A percentile compares a stretch with the other conserved stretches of the same genome.
These are phyloP conservation scores for Platanista minor DNA, from an alignment of 2,113 vertebrate genomes.

Conservation along the genomic window DNA sequence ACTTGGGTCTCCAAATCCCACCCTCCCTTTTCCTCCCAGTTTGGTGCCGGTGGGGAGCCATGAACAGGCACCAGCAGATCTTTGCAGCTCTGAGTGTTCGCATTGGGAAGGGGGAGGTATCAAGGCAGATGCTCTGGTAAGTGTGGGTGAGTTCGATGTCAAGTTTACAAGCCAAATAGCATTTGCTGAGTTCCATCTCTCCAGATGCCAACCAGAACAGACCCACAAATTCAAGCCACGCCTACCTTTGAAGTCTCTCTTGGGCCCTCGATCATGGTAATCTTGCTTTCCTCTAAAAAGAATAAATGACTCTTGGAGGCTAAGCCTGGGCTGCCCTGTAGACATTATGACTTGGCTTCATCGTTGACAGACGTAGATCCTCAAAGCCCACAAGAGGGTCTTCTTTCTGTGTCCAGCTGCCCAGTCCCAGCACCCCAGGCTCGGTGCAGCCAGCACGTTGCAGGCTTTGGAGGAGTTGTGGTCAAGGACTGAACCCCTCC, in stretches of 20 bases:
- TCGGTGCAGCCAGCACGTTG: accelerated
- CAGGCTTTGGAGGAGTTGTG: neutral
- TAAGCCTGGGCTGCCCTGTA: too few relatives aligned
- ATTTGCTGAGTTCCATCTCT: conserved; percentile 32
- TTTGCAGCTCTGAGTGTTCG: neutral
- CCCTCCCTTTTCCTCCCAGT: neutral
- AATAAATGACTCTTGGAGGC: neutral
- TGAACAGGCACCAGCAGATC: neutral
- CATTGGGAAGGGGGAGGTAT: neutral
- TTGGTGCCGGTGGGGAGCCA: neutral
- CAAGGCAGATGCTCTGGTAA: conserved; percentile 40
- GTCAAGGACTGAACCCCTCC: neutral
- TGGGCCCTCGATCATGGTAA: neutral
- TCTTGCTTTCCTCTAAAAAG: neutral
- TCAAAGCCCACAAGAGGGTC: neutral
- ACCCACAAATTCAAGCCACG: neutral
- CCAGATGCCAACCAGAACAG: neutral
- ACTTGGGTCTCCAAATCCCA: neutral
- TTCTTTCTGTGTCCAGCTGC: neutral
- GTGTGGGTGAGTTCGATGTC: conserved; percentile 47
- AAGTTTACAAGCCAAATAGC: conserved; percentile 36
- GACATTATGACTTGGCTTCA: neutral
- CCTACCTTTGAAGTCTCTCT: neutral
- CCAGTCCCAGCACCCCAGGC: neutral
- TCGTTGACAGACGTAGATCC: neutral